Evolutionary conservation across 1,140 invertebrate genomes (phyloP).

Genomic region (Neotoxoptera formosana): DNA sequence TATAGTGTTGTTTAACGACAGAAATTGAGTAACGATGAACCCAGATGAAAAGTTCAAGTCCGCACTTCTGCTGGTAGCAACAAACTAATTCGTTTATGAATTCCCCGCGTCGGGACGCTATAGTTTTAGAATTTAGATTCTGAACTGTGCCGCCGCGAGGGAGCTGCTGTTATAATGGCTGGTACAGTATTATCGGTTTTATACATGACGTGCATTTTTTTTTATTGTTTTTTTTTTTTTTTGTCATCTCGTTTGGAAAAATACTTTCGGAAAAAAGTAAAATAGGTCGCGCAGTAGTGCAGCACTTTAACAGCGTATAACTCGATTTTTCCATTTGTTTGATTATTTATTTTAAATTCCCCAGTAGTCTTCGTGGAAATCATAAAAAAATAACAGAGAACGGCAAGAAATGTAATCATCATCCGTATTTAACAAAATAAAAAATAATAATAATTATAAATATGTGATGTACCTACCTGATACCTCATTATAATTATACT

Average conservation of each 20-base stretch:
- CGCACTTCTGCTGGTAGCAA: background rate
- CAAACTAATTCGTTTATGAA: constrained; percentile 39
- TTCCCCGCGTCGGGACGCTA: background rate
- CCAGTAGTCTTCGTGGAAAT: background rate
- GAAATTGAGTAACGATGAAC: constrained; percentile 6
- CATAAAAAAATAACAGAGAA: background rate
- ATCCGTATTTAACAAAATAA: background rate
- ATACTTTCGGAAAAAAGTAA: background rate
- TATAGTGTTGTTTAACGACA: constrained; percentile 29
- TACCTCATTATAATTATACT: background rate
- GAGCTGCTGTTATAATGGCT: background rate
- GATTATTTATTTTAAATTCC: background rate
- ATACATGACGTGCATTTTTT: background rate
- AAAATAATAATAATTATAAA: background rate
- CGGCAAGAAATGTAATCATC: background rate
- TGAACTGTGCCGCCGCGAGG: background rate
- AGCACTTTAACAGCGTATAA: background rate
- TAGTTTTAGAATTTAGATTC: constrained; percentile 13
- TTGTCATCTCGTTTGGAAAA: background rate
- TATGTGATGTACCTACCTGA: too few species aligned
- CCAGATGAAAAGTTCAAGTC: constrained; percentile 40
- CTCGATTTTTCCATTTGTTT: background rate
- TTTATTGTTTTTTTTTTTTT: background rate
- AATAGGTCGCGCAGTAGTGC: background rate
- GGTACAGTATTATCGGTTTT: background rate